A percentile compares a stretch with the other conserved stretches of the same genome.
These are phyloP conservation scores for Channa maculata DNA, from an alignment of 2,113 vertebrate genomes.

Conservation along the genomic window DNA sequence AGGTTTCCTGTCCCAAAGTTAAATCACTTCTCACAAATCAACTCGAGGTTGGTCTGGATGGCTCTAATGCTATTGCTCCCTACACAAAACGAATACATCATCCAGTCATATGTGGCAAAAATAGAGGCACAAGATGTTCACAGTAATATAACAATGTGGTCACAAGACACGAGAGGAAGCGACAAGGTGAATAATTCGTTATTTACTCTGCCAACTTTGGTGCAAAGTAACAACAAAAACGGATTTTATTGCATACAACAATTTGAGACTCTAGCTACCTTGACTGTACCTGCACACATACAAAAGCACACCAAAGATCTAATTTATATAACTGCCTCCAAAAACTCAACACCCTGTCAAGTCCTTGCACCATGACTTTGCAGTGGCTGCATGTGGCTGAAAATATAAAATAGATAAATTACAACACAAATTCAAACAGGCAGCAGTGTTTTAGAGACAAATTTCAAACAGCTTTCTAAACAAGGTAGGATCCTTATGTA, in stretches of 20 bases:
- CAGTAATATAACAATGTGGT: conserved; percentile 2
- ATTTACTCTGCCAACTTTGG: neutral
- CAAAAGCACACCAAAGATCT: neutral
- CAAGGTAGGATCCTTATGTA: too few species aligned
- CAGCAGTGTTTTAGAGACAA: too few species aligned
- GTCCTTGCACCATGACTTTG: too few species aligned
- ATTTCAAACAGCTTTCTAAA: too few species aligned
- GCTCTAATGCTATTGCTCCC: conserved; percentile 19
- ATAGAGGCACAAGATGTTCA: conserved; percentile 24
- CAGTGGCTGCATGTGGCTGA: too few species aligned
- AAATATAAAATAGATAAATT: too few species aligned
- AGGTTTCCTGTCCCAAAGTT: conserved; percentile 55
- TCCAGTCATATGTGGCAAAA: conserved; percentile 12
- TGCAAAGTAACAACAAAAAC: neutral
- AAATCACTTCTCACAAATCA: conserved; percentile 67
- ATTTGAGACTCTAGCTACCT: neutral
- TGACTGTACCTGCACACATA: neutral
- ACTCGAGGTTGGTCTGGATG: conserved; percentile 50
- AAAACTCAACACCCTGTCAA: too few species aligned
- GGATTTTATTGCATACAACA: neutral
- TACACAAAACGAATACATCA: conserved; percentile 52
- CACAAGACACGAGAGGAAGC: conserved; percentile 17
- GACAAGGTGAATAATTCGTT: conserved; percentile 21
- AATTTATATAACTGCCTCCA: neutral
- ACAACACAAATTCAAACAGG: too few species aligned